These are phyloP conservation scores for Hydrochoerus hydrochaeris DNA, from an alignment of 2,113 vertebrate genomes.

Conservation along the genomic window DNA sequence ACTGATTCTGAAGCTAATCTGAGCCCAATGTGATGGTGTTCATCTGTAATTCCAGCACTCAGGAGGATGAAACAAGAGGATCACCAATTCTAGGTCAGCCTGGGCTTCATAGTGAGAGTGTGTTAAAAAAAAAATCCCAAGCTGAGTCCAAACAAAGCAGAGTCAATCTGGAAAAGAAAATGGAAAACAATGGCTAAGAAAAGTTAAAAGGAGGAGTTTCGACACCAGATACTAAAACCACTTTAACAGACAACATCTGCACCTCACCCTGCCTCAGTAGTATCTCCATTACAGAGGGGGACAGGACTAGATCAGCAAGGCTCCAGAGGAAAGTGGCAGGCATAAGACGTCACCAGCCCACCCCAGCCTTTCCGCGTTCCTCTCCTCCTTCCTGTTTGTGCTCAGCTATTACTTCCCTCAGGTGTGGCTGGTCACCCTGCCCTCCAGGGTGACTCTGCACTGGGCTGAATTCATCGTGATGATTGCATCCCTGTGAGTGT, in stretches of 20 bases:
- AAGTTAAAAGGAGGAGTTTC: neutral
- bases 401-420: neutral
- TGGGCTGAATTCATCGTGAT: neutral
- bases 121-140: neutral
- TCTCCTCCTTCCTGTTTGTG: neutral
- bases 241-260: neutral
- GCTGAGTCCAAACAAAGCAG: neutral
- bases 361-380: neutral
- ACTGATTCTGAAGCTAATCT: conserved; percentile 23
- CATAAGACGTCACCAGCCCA: rapidly evolving
- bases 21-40: neutral
- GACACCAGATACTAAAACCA: neutral
- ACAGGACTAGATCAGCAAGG: neutral
- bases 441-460: neutral
- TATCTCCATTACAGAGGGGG: neutral
- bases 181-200: neutral
- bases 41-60: neutral
- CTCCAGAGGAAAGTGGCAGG: neutral
- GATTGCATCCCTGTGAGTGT: neutral
- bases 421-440: neutral
- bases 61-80: neutral
- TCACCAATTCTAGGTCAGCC: neutral
- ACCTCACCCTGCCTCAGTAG: neutral
- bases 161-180: neutral
- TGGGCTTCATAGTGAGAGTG: neutral